Evolutionary conservation across 2,888 invertebrate genomes (phyloP).

Genomic region (Machimus rusticus): DNA sequence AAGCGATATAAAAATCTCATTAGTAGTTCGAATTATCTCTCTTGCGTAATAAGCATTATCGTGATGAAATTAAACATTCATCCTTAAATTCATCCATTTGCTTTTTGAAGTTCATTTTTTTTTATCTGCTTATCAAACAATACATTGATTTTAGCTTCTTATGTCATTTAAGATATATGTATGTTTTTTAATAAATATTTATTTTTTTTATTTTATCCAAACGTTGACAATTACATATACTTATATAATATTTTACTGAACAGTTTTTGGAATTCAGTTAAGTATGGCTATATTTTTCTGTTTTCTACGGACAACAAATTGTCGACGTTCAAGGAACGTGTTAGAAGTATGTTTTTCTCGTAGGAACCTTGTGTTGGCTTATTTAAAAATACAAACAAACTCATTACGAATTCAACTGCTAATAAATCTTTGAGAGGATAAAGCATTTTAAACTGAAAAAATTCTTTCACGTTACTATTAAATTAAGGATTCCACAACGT

Average conservation of each 20-base stretch:
- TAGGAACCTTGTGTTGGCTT: too few relatives aligned
- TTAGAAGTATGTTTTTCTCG: too few relatives aligned
- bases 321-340: too few relatives aligned
- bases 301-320: too few relatives aligned
- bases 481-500: neutral
- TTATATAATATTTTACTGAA: too few relatives aligned
- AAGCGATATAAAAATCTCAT: neutral
- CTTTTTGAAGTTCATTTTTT: neutral
- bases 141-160: neutral
- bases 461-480: neutral
- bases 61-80: neutral
- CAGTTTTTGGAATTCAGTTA: too few relatives aligned
- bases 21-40: neutral
- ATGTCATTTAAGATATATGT: neutral
- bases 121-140: neutral
- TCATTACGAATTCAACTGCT: too few relatives aligned
- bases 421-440: too few relatives aligned
- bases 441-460: neutral
- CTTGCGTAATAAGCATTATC: neutral
- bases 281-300: too few relatives aligned
- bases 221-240: too few relatives aligned
- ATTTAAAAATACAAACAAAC: too few relatives aligned
- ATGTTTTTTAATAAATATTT: neutral
- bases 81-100: neutral
- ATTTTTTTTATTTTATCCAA: neutral